Percentiles rank a stretch among this genome's conserved stretches.
These are phyloP conservation scores for Melanitta fusca DNA, from an alignment of 2,797 vertebrate genomes.

Conservation along the genomic window DNA sequence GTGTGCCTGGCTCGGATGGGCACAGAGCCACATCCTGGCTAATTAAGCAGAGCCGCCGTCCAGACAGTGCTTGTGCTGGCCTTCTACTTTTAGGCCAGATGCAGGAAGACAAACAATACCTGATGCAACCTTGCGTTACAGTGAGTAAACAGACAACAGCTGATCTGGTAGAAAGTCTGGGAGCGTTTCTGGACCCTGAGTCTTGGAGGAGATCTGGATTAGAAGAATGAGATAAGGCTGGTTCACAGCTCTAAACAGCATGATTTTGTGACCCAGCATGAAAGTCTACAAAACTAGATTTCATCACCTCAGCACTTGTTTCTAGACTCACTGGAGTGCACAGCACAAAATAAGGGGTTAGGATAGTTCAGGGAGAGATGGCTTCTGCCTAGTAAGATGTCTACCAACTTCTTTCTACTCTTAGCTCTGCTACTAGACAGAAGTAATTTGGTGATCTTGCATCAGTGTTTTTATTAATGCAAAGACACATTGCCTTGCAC, in stretches of 20 bases:
- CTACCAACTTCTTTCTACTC: neutral
- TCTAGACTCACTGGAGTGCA: neutral
- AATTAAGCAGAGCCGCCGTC: neutral
- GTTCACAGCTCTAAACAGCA: fast-evolving
- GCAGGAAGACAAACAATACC: neutral
- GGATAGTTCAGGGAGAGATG: neutral
- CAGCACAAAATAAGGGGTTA: neutral
- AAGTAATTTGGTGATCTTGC: neutral
- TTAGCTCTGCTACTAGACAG: neutral
- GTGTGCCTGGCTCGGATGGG: neutral
- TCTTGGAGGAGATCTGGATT: neutral
- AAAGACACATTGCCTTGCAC: neutral
- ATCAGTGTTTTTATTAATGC: neutral
- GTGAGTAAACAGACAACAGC: neutral
- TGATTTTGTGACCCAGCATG: neutral
- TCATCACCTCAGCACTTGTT: neutral
- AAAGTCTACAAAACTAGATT: neutral
- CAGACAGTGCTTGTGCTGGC: neutral
- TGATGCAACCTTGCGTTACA: neutral
- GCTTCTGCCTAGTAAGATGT: neutral
- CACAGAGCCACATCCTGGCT: neutral
- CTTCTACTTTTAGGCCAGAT: neutral
- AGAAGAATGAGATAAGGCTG: fast-evolving
- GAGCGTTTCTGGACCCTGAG: neutral
- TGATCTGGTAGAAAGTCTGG: neutral